These are phyloP conservation scores for Sebastiscus albofasciatus DNA, from an alignment of 2,797 vertebrate species.

Conservation along the genomic window DNA sequence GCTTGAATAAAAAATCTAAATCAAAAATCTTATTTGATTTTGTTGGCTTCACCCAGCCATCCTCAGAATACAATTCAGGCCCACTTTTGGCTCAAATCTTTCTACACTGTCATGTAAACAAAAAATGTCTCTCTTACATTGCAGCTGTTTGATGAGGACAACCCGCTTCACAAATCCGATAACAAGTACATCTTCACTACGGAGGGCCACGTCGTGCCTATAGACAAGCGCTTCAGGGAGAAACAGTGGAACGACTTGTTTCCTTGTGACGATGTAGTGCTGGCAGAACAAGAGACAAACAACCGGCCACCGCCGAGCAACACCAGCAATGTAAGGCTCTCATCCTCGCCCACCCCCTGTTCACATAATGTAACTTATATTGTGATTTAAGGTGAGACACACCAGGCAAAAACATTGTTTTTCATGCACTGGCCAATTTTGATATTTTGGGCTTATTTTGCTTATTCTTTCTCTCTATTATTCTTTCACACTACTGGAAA, in stretches of 20 bases:
- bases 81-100: not conserved
- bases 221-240: conserved; percentile 90
- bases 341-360: not conserved
- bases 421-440: too few relatives aligned
- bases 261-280: conserved; percentile 72
- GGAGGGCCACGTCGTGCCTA: conserved; percentile 94
- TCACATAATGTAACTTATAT: not conserved
- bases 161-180: conserved; percentile 93
- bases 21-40: not conserved
- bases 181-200: conserved; percentile 98
- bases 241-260: conserved; percentile 89
- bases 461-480: too few relatives aligned
- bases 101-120: not conserved
- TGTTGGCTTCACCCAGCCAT: not conserved
- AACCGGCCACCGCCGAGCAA: conserved; percentile 77
- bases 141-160: conserved; percentile 97
- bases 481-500: too few relatives aligned
- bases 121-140: not conserved
- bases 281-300: conserved; percentile 52
- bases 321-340: conserved; percentile 84
- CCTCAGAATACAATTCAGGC: not conserved
- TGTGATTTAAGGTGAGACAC: not conserved
- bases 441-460: too few relatives aligned
- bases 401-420: too few relatives aligned
- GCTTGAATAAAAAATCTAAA: not conserved